These are phyloP conservation scores for Mantis religiosa DNA, from an alignment of 2,888 invertebrate species.

Conservation along the genomic window DNA sequence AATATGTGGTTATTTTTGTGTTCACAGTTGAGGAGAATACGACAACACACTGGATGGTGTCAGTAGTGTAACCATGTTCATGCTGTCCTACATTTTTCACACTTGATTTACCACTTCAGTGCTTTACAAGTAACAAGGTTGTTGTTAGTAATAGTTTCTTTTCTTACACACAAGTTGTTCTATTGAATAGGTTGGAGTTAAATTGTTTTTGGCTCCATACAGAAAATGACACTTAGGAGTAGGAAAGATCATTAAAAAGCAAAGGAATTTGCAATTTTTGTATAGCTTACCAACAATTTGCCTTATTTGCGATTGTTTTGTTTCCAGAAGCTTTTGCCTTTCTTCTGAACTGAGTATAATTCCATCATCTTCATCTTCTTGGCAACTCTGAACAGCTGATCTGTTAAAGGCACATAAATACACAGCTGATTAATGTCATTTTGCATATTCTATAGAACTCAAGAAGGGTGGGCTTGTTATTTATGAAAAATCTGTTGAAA, in stretches of 20 bases:
- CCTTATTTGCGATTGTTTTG: slow-evolving; percentile 72
- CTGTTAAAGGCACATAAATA: slow-evolving; percentile 41
- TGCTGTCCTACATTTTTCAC: not conserved
- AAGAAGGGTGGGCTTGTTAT: too few species aligned
- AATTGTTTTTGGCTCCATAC: not conserved
- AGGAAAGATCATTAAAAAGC: not conserved
- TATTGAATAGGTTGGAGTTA: not conserved
- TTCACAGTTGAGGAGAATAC: too few species aligned
- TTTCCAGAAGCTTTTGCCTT: slow-evolving; percentile 68
- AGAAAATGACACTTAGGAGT: not conserved
- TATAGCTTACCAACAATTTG: slow-evolving; percentile 68
- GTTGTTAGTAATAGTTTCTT: not conserved
- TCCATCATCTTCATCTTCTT: slow-evolving; percentile 74
- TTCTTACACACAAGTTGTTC: not conserved
- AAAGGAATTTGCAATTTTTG: not conserved
- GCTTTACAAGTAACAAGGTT: too few species aligned
- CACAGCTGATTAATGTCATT: too few species aligned
- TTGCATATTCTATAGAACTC: too few species aligned
- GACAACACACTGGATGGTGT: too few species aligned
- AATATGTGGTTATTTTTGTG: too few species aligned
- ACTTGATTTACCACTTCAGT: too few species aligned
- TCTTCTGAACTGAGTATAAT: slow-evolving; percentile 71
- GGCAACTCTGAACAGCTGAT: slow-evolving; percentile 78
- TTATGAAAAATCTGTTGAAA: too few species aligned
- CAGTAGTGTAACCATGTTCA: too few species aligned